Evolutionary conservation across 2,113 vertebrate species (phyloP).

Genomic region (Strix uralensis): DNA sequence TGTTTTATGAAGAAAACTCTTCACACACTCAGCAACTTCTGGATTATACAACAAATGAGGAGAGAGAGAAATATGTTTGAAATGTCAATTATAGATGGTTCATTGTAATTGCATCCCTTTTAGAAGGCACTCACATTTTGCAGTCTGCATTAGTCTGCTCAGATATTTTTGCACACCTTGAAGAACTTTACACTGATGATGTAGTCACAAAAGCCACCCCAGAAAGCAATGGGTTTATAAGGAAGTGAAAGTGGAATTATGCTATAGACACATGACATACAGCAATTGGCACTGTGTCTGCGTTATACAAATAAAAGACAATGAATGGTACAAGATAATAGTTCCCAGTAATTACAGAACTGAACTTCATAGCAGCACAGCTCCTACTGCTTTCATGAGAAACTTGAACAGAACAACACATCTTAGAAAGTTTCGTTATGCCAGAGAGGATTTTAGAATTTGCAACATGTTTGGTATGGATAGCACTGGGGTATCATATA

Average conservation of each 20-base stretch:
- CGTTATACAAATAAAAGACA: neutral
- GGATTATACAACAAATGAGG: neutral
- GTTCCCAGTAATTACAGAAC: neutral
- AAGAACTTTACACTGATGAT: neutral
- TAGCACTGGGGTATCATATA: neutral
- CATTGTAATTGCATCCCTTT: neutral
- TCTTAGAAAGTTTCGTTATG: neutral
- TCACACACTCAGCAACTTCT: neutral
- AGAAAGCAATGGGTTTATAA: neutral
- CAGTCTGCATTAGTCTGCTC: neutral
- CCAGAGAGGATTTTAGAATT: neutral
- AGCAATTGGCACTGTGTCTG: neutral
- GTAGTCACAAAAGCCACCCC: neutral
- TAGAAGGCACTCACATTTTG: neutral
- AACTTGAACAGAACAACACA: neutral
- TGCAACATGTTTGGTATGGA: neutral
- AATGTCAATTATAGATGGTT: neutral
- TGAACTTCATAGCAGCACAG: neutral
- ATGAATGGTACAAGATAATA: neutral
- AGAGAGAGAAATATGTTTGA: neutral
- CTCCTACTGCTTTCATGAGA: neutral
- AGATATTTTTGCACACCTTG: neutral
- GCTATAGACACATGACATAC: neutral
- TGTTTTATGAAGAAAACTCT: neutral
- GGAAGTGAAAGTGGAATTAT: neutral